Evolutionary conservation across 2,797 vertebrate species (phyloP).

Genomic region (Adelosebastes latens): DNA sequence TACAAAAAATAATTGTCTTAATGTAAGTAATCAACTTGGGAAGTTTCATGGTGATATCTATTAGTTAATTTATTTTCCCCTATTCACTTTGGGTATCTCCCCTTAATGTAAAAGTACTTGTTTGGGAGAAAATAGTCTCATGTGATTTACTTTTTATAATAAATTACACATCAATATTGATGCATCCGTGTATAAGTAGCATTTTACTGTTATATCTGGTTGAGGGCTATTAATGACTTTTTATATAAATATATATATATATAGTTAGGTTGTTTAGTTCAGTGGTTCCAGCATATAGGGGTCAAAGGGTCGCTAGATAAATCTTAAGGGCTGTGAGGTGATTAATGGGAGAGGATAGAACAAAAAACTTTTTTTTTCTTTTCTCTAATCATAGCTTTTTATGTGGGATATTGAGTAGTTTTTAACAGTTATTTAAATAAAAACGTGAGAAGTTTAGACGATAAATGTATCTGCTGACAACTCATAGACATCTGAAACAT

Average conservation of each 20-base stretch:
- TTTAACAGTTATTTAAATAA: not conserved
- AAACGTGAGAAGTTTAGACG: fast-evolving
- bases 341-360: not conserved
- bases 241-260: too few relatives aligned
- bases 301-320: not conserved
- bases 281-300: not conserved
- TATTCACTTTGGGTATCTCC: too few relatives aligned
- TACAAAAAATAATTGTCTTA: too few relatives aligned
- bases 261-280: not conserved
- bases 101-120: not conserved
- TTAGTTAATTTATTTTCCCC: too few relatives aligned
- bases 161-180: not conserved
- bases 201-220: not conserved
- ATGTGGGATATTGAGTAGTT: not conserved
- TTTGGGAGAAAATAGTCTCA: not conserved
- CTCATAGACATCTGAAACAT: not conserved
- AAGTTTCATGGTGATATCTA: too few relatives aligned
- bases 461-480: not conserved
- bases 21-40: too few relatives aligned
- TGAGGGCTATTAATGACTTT: not conserved
- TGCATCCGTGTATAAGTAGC: not conserved
- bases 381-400: not conserved
- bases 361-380: too few relatives aligned
- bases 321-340: not conserved
- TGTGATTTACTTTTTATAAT: not conserved